Conservation (phyloP, 92 coral and sea anemone species). For the Parazoanthus atlanticus region DNA sequence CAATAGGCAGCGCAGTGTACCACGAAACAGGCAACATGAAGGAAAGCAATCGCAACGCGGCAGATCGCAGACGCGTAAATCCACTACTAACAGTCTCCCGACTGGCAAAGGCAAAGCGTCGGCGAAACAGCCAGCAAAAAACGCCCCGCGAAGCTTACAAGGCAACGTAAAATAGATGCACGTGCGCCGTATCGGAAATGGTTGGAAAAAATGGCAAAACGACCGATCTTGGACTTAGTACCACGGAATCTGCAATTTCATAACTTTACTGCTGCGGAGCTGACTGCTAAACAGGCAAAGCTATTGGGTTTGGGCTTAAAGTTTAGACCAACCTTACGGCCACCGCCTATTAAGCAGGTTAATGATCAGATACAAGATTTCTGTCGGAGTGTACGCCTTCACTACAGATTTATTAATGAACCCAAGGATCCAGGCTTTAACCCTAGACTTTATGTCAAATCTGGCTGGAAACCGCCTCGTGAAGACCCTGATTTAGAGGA, state of each 20-base stretch:
- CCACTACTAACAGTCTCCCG: too few species aligned
- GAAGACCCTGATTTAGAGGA: background rate
- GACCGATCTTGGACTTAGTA: slow-evolving; percentile 15
- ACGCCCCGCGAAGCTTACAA: background rate
- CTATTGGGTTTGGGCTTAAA: slow-evolving; percentile 14
- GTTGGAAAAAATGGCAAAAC: background rate
- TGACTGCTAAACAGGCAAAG: slow-evolving; percentile 9
- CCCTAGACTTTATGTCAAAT: slow-evolving; percentile 13
- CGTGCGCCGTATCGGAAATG: background rate
- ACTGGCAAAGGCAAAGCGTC: too few species aligned
- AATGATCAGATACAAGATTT: background rate
- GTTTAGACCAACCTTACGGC: slow-evolving; percentile 21
- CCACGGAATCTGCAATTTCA: slow-evolving; percentile 19
- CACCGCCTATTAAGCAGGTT: slow-evolving; percentile 10
- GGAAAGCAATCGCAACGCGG: too few species aligned
- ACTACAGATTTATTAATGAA: slow-evolving; percentile 9
- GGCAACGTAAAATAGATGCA: slow-evolving; percentile 2
- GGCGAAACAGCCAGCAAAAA: too few species aligned
- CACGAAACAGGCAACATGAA: too few species aligned
- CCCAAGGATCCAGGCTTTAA: slow-evolving; percentile 16
- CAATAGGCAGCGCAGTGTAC: too few species aligned
- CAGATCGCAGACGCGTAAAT: too few species aligned
- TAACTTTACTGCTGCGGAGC: background rate
- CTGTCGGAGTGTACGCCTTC: slow-evolving; percentile 21
- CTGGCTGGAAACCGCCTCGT: slow-evolving; percentile 29